phyloP scores from a whole-genome alignment of 1,140 invertebrate genomes.

The Bombus pyrosoma region DNA sequence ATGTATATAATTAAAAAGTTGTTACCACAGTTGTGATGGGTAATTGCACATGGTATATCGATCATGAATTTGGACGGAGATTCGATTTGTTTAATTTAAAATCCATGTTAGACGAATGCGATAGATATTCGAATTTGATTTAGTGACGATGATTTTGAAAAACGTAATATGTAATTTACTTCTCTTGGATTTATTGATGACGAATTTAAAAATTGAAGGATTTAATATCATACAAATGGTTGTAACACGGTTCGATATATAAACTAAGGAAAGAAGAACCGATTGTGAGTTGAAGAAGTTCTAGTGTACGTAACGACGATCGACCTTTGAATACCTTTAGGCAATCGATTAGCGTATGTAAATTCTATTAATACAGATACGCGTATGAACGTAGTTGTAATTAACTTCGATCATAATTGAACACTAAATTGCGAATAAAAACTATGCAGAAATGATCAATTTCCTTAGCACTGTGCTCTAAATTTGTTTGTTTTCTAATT shows the following conservation, averaged over 20 bases:
- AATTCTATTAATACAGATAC: constrained; percentile 15
- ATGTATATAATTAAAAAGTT: too few relatives aligned
- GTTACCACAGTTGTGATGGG: too few relatives aligned
- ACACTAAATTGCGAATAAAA: not conserved
- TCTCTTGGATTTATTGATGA: not conserved
- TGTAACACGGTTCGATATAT: too few relatives aligned
- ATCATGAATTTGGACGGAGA: too few relatives aligned
- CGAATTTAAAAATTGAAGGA: not conserved
- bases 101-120: too few relatives aligned
- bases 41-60: too few relatives aligned
- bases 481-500: not conserved
- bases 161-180: too few relatives aligned
- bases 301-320: constrained; percentile 33
- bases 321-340: constrained; percentile 38
- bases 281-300: constrained; percentile 18
- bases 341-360: constrained; percentile 27
- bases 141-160: too few relatives aligned
- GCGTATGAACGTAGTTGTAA: constrained; percentile 33
- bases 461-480: not conserved
- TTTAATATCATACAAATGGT: not conserved
- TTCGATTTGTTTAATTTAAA: too few relatives aligned
- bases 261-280: constrained; percentile 8
- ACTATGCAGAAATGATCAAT: not conserved
- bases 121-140: too few relatives aligned
- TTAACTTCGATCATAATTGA: constrained; percentile 13